Evolutionary conservation across 2,113 vertebrate genomes (phyloP), one percentile per base, ranked within the genome.

Genomic region (Ophthalmolycus amberensis): DNA sequence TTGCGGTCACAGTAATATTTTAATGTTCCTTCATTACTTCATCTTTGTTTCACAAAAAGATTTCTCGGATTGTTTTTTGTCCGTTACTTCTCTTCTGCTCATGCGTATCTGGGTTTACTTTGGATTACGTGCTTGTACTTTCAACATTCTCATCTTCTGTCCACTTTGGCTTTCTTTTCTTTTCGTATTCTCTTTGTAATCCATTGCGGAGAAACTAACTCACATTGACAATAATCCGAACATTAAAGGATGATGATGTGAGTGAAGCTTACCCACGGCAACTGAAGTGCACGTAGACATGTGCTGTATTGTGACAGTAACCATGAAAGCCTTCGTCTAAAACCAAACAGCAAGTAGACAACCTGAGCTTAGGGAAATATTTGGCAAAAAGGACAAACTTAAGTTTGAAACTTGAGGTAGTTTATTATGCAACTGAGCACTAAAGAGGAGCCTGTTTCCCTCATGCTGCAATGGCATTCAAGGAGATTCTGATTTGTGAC

Each of bases 401-500:
- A 8, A 18, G 14, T 29, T 56, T 52, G 48, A 20, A 50, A 25
- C 22, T 15, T 29, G 6, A 60, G 58, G 27, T 32, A 9, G 14
- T 60, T 60, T 32, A 32, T 32, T 27, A 29, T 29, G 29, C 12
- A 59, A 32, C 25, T 27, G 56, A 27, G 56, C 12, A 2, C 38
- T 25, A 27, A 70, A 71, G 54, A 72, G 52, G 4, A 38, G 46
- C 34, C 25, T 46, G 29, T 14, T 38, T 25, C 37, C 7, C 22
- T 75, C 54, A 32, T 1, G 42, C 66, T 64, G 48, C n/a, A 59
- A 1, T 6, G 40, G 34, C 27, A 34, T 70, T 69, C 6, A 6
- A 75, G 20, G 20, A 37, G 58, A 71, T 62, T 64, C 40, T 58
- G 56, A 67, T 73, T 68, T 0, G 2, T 74, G 60, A 77, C 64